Evolutionary conservation across 2,888 invertebrate genomes (phyloP), one percentile per base, ranked within the genome.

Genomic region (Diogma glabrata): DNA sequence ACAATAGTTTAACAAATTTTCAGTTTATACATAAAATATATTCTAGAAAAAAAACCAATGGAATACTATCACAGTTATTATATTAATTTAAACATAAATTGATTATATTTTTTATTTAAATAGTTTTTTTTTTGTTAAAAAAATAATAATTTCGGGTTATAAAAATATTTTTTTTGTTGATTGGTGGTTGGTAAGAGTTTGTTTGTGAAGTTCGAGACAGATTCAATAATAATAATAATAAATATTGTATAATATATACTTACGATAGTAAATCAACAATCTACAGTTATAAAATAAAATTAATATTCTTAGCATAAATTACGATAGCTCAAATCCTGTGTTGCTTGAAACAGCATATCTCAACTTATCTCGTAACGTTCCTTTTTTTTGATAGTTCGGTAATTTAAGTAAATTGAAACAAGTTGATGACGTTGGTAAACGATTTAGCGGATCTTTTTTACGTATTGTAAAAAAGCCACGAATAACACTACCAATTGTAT

Each of bases 271-370:
- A n/a, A n/a, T n/a, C n/a, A n/a, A n/a, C n/a, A n/a, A n/a, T n/a
- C n/a, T n/a, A n/a, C n/a, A n/a, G n/a, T n/a, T n/a, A n/a, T n/a
- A n/a, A n/a, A n/a, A n/a, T n/a, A n/a, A n/a, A n/a, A n/a, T n/a
- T n/a, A n/a, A n/a, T n/a, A n/a, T n/a, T n/a, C n/a, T n/a, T n/a
- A n/a, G 16, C 23, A 46, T 46, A 22, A 14, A 30, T 76, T 86
- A 96, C 4, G 96, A 96, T n/a, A 99, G 77, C 72, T 99, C 99
- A 70, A 99, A 99, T 19, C 99, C 99, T 14, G 97, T 95, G 69
- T 97, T 96, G 62, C 95, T 93, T 57, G 87, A 87, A 51, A 99
- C 93, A 0, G 99, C 99, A 67, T 99, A 99, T 28, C 95, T 80
- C 5, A 99, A 74, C 69, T 99, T 99, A 64, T 99, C 97, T 47